These are phyloP conservation scores for Eilema griseolum DNA, from an alignment of 2,888 invertebrate species.

Conservation along the genomic window DNA sequence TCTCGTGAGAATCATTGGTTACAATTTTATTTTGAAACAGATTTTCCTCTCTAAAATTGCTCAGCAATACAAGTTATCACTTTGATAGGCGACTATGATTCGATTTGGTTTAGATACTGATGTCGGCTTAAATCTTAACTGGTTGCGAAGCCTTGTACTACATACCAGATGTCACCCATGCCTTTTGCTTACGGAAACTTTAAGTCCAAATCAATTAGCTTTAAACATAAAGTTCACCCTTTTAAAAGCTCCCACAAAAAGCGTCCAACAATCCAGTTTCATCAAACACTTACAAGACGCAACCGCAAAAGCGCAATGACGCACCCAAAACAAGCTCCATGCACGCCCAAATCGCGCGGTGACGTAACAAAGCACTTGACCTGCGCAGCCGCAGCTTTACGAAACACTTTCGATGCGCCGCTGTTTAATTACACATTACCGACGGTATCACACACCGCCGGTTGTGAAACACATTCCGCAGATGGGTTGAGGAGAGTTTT, in stretches of 20 bases:
- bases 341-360: constrained; percentile 27
- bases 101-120: too few relatives aligned
- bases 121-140: too few relatives aligned
- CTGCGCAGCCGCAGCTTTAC: constrained; percentile 42
- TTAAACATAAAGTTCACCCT: not conserved
- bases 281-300: not conserved
- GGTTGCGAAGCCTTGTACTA: too few relatives aligned
- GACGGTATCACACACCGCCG: constrained; percentile 12
- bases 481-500: constrained; percentile 10
- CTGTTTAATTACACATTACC: constrained; percentile 29
- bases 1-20: too few relatives aligned
- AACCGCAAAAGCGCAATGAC: constrained; percentile 7
- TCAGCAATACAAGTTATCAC: too few relatives aligned
- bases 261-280: not conserved
- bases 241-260: not conserved
- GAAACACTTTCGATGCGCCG: constrained; percentile 52
- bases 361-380: constrained; percentile 45
- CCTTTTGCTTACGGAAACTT: not conserved
- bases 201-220: not conserved
- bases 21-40: too few relatives aligned
- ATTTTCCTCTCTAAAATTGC: too few relatives aligned
- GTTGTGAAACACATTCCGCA: constrained; percentile 20
- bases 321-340: constrained; percentile 22
- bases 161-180: too few relatives aligned
- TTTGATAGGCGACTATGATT: too few relatives aligned